Conservation (phyloP, 2,797 vertebrate species). For the Lepus oiostolus region DNA sequence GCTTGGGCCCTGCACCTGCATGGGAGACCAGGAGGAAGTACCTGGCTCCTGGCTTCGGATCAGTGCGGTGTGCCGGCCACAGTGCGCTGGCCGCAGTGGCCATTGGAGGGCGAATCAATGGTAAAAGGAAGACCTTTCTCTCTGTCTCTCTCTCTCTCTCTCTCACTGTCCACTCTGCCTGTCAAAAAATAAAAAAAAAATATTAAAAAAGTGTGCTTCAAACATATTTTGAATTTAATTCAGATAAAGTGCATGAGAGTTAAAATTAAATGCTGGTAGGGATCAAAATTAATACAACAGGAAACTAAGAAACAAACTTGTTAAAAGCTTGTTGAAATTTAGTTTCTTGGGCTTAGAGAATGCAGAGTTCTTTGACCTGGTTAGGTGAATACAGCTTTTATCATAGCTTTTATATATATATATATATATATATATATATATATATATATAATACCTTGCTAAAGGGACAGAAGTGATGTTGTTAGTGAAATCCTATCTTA, state of each 20-base stretch:
- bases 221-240: slow-evolving; percentile 51
- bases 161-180: too few relatives aligned
- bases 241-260: neutral
- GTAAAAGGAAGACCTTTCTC: too few relatives aligned
- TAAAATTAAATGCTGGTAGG: slow-evolving; percentile 35
- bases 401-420: neutral
- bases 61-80: too few relatives aligned
- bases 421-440: neutral
- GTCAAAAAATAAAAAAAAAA: too few relatives aligned
- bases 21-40: too few relatives aligned
- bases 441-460: slow-evolving; percentile 16
- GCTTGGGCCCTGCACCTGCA: too few relatives aligned
- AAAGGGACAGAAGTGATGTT: neutral
- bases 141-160: too few relatives aligned
- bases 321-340: neutral
- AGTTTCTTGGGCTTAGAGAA: neutral
- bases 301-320: slow-evolving; percentile 8
- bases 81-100: too few relatives aligned
- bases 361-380: neutral
- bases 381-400: slow-evolving; percentile 7
- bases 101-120: too few relatives aligned
- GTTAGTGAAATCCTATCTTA: neutral
- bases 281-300: neutral
- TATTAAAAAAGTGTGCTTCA: neutral
- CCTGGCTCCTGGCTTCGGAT: too few relatives aligned